Evolutionary conservation across 2,113 vertebrate species (phyloP).

Genomic region (Eulemur rufifrons): DNA sequence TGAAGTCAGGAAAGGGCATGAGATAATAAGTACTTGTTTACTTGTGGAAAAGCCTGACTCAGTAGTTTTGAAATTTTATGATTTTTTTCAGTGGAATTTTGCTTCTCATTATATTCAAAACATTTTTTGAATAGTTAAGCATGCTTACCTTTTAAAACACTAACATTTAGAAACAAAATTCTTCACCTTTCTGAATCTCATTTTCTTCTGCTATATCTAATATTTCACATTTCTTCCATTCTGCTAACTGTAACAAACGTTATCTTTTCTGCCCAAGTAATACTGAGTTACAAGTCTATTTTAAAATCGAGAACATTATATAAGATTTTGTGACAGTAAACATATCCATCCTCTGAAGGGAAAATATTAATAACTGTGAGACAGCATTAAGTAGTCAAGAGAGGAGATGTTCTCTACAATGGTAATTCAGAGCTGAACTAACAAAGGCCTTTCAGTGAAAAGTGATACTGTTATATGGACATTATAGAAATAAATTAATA

Average conservation of each 20-base stretch:
- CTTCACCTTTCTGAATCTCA: not conserved
- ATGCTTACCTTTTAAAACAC: not conserved
- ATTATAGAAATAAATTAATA: slow-evolving; percentile 32
- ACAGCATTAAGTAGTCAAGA: slow-evolving; percentile 10
- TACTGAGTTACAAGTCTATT: not conserved
- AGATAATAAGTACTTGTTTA: not conserved
- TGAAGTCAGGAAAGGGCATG: not conserved
- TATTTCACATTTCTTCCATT: slow-evolving; percentile 17
- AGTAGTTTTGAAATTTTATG: not conserved
- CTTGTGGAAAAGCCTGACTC: not conserved
- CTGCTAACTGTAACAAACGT: not conserved
- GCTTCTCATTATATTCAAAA: not conserved
- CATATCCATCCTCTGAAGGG: not conserved
- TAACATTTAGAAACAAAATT: slow-evolving; percentile 19
- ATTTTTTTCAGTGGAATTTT: not conserved
- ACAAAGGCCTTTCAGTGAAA: not conserved
- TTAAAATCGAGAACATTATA: slow-evolving; percentile 2
- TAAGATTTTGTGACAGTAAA: slow-evolving; percentile 41
- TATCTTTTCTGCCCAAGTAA: slow-evolving; percentile 23
- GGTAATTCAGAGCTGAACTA: slow-evolving; percentile 24
- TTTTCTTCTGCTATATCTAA: not conserved
- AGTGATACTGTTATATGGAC: not conserved
- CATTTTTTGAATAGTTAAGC: slow-evolving; percentile 11
- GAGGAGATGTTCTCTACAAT: not conserved
- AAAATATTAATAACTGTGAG: slow-evolving; percentile 7